Evolutionary conservation across 2,888 invertebrate species (phyloP), one percentile per base, ranked within the genome.

Genomic region (Horisme vitalbata): DNA sequence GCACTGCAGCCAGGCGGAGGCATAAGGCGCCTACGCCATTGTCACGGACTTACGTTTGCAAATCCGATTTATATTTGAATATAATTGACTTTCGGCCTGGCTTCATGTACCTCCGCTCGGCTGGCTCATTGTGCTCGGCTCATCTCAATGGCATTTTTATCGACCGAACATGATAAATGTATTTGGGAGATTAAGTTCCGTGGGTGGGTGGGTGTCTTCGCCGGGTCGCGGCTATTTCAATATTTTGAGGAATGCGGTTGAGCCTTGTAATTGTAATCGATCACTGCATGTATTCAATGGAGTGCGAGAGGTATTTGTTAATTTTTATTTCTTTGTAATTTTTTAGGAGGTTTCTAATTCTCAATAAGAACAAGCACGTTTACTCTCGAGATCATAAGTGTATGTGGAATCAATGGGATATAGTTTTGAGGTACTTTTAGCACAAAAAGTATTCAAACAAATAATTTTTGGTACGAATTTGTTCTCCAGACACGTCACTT

Each of bases 41-140:
- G 87, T 87, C 76, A 77, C 61, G 59, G 68, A 73, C 85, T 89
- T 89, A 89, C 79, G 79, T 85, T 86, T 73, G 87, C 88, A 87
- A 89, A 89, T 89, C 88, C 84, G 88, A 87, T 89, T 89, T 87
- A 83, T 86, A 89, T 89, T 89, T 87, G 87, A 89, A 89, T 89
- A 88, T 89, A 88, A 89, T 89, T 86, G 88, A 88, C 83, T 87
- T 83, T 81, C 80, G 78, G 83, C 75, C 81, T 70, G 77, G 70
- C 73, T 80, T 84, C 87, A 79, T 84, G 86, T 85, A 84, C 74
- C 31, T 27, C 26, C 28, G 32, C 24, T 15, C 36, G 36, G 28
- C 36, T 36, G 24, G 37, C 74, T 73, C 75, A 83, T 88, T 88
- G 88, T 88, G 71, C 79, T 62, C 69, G 78, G 66, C 79, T 79